Base-by-base conservation (phyloP, 1,140 invertebrate species). In the Ctenoplectra terminalis region DNA sequence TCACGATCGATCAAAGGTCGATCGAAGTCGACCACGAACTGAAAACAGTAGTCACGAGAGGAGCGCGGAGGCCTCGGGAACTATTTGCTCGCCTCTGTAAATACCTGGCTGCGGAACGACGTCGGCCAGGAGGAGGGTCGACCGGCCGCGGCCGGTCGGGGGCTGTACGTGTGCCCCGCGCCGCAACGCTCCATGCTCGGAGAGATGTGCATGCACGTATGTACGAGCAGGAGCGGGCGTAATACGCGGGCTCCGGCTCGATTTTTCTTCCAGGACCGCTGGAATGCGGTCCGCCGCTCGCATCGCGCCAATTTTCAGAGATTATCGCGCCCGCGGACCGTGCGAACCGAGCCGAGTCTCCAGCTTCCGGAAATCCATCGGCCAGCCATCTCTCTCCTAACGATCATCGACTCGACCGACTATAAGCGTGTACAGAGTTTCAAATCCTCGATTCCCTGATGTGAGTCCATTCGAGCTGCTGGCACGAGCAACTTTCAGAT, bases 1-100 rank as follows among this genome's bases (percentile, higher is more conserved):
- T 91, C 90, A 90, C 89, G 88, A 90, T 91, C 90, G 91, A 92
- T 92, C 91, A 92, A 89, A 92, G 90, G 91, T 92, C 91, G 91
- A 92, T 88, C 85, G 84, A 86, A 88, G 87, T 88, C 83, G 81
- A 85, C 87, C 83, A 86, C 82, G 87, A 86, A 81, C 85, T 87
- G 86, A 88, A 90, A 89, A 89, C 79, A 86, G 86, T 89, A 90
- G 88, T 89, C 88, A 89, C 86, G 88, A 89, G 88, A 87, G 70
- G 64, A 86, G 73, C 84, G 84, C 66, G 72, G 76, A 82, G 79
- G 82, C 64, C 85, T 75, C 88, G 87, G 84, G 64, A 88, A 88
- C 77, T 89, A 88, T 89, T 91, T 92, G 88, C 86, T 88, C 89
- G 87, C 86, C 88, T 91, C 87, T 86, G 89, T 89, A 91, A 92